These are phyloP conservation scores for Aegithalos caudatus DNA, from an alignment of 2,113 vertebrate genomes.

Conservation along the genomic window DNA sequence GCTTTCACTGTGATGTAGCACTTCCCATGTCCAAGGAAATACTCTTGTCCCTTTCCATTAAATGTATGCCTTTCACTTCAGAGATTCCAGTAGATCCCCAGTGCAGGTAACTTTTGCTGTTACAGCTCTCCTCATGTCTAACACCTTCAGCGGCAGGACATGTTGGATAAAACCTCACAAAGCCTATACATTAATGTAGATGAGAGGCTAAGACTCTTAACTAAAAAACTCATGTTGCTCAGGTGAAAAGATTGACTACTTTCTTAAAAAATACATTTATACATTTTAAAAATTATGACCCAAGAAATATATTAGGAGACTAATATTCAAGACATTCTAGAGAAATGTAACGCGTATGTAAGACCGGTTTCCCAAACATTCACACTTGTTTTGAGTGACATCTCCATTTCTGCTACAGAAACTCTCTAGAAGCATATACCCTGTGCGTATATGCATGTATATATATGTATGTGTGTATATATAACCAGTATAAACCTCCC, in stretches of 20 bases:
- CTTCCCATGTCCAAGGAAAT: neutral
- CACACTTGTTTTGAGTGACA: neutral
- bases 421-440: neutral
- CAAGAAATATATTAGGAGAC: neutral
- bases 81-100: neutral
- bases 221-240: neutral
- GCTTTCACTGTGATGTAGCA: neutral
- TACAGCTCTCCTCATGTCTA: neutral
- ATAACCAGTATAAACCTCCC: neutral
- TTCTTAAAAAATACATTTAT: neutral
- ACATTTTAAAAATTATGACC: neutral
- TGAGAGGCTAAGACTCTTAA: neutral
- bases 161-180: neutral
- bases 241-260: neutral
- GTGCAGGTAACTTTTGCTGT: neutral
- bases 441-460: neutral
- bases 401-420: neutral
- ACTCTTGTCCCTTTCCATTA: neutral
- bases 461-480: neutral
- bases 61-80: neutral
- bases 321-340: neutral
- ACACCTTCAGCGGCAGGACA: neutral
- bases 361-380: neutral
- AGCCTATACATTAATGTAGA: neutral
- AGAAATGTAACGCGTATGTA: neutral